phyloP scores from a whole-genome alignment of 2,797 vertebrate species.

The Danio aesculapii region DNA sequence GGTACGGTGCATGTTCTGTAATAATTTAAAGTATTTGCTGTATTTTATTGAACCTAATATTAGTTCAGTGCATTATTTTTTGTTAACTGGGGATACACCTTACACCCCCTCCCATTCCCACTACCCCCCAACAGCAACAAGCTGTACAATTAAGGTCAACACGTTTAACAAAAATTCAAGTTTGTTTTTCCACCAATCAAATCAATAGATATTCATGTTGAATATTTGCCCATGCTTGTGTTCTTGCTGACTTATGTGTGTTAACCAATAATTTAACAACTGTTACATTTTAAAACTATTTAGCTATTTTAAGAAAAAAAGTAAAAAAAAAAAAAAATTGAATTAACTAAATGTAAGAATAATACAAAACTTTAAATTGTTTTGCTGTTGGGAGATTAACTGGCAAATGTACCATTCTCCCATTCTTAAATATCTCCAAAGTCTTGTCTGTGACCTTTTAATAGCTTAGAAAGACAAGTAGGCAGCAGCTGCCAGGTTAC shows the following conservation, averaged over 20 bases:
- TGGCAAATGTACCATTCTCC: conserved; percentile 74
- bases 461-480: conserved; percentile 81
- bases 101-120: background rate
- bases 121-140: background rate
- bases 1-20: conserved; percentile 72
- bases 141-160: background rate
- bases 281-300: conserved; percentile 51
- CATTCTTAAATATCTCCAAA: conserved; percentile 76
- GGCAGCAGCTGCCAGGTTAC: conserved; percentile 79
- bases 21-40: background rate
- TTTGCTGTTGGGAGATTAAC: conserved; percentile 56
- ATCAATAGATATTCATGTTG: conserved; percentile 51
- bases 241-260: conserved; percentile 61
- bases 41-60: background rate
- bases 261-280: conserved; percentile 72
- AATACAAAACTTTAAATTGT: no score
- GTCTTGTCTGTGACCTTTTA: conserved; percentile 80
- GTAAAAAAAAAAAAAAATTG: background rate
- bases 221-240: conserved; percentile 49
- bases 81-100: background rate
- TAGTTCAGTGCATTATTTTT: background rate
- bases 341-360: no score
- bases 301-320: background rate
- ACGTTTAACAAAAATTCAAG: background rate
- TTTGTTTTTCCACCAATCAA: background rate